A percentile compares a stretch with the other conserved stretches of the same genome.
These are phyloP conservation scores for Acrocephalus arundinaceus DNA, from an alignment of 2,113 vertebrate species.

Conservation along the genomic window DNA sequence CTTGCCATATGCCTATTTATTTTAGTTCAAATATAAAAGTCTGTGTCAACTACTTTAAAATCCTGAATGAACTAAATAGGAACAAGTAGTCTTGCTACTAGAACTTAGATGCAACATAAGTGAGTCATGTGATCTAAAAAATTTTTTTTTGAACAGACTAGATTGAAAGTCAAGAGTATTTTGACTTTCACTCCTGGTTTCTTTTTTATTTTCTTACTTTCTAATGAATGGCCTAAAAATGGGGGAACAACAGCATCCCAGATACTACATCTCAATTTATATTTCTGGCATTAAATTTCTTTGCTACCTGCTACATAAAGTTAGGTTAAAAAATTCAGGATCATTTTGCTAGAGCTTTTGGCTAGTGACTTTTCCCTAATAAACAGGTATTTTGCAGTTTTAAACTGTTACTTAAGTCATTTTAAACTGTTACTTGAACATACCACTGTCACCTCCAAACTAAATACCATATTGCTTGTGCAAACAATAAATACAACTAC, in stretches of 20 bases:
- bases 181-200: background rate
- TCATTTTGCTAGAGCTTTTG: background rate
- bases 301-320: background rate
- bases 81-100: background rate
- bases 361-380: background rate
- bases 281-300: background rate
- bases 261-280: background rate
- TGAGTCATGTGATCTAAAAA: background rate
- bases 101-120: background rate
- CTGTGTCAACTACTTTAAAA: slow-evolving; percentile 28
- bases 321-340: background rate
- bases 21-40: slow-evolving; percentile 20
- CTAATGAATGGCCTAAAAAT: background rate
- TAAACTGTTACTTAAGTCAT: background rate
- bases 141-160: background rate
- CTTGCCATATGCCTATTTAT: slow-evolving; percentile 15
- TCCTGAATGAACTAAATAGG: background rate
- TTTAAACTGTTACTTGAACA: background rate
- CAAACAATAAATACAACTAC: background rate
- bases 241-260: background rate
- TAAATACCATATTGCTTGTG: background rate
- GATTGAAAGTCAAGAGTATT: background rate
- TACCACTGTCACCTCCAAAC: background rate
- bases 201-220: background rate
- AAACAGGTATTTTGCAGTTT: background rate